Base-by-base conservation (phyloP, 2,113 vertebrate species). In the Condylura cristata region DNA sequence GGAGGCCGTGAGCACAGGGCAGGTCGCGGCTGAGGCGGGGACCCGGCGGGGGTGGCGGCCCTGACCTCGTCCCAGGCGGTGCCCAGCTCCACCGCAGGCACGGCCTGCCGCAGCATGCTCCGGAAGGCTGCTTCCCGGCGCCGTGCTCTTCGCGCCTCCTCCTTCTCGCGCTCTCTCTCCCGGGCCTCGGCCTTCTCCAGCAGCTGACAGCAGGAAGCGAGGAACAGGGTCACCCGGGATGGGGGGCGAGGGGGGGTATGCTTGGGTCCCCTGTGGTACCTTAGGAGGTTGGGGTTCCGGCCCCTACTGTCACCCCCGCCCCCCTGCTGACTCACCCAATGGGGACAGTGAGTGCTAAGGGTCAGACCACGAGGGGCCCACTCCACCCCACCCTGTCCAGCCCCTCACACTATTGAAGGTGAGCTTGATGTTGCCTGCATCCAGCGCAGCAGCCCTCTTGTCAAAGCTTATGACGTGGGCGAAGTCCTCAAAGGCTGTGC, bases 401-500 rank as follows among this genome's bases (percentile, higher is more conserved):
- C 75, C 84, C 90, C 98, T 97, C 97, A 98, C 98, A 95, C 98
- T 98, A 93, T 98, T 98, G 95, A 98, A 98, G 89, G 98, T 98
- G 94, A 98, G 97, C 95, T 98, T 98, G 96, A 98, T 98, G 95
- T 98, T 98, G 95, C 98, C 98, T 86, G 98, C 98, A 76, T 98
- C 98, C 95, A 98, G 97, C 58, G 98, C 98, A 82, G 98, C 98
- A 58, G 98, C 98, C 94, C 98, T 97, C 97, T 98, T 98, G 97
- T 98, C 98, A 96, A 98, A 98, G 96, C 98, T 98, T 97, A 98
- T 98, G 95, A 98, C 92, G 61, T 98, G 98, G 80, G 98, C 98
- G 95, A 98, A 98, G 97, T 98, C 98, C 87, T 98, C 98, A 93
- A 98, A 98, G 46, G 98, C 98, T 66, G 98, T 98, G 79, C 98